Base-by-base conservation (phyloP, 2,113 vertebrate genomes). In the Zosterops pallidus region DNA sequence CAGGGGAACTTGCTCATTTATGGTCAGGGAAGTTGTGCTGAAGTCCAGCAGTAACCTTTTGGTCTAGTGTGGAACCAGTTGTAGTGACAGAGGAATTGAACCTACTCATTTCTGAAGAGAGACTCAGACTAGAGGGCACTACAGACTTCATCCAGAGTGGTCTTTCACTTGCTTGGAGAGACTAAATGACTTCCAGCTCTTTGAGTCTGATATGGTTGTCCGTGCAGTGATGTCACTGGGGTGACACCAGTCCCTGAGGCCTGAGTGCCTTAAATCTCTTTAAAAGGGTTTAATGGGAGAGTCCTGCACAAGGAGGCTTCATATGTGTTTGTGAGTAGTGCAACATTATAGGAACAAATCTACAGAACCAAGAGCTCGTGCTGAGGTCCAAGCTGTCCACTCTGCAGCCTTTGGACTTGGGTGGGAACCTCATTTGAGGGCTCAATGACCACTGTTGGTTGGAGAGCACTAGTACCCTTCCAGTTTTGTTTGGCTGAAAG, bases 231-330 rank as follows among this genome's bases (percentile, higher is more conserved):
- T 72, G 39, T 46, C 21, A 9, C 21, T 26, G 18, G 11, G 17
- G 10, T 42, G 23, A 65, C 12, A 37, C 8, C 42, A 57, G 55
- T 47, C 28, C 31, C 2, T 0, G 2, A 14, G 22, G 14, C 5
- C 26, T 3, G 35, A 46, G 28, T 12, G 6, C 52, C 44, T 57
- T 17, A 35, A 85, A 85, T 21, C 29, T 25, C 35, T 67, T 50
- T 31, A 9, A 14, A 67, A 85, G 60, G 26, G 4, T 77, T 86
- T 59, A 9, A 15, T 14, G 53, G 63, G 37, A 55, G 8, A 63
- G 3, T 55, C 14, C 39, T 68, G 23, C 53, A 42, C 28, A 7
- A 6, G 49, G 56, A 81, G n/a, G 31, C 9, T 55, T 2, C 46
- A 20, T 9, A 47, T 39, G 0, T 5, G 5, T n/a, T 28, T 26